A percentile compares a stretch with the other conserved stretches of the same genome.
These are phyloP conservation scores for Furcula furcula DNA, from an alignment of 2,888 invertebrate genomes.

Conservation along the genomic window DNA sequence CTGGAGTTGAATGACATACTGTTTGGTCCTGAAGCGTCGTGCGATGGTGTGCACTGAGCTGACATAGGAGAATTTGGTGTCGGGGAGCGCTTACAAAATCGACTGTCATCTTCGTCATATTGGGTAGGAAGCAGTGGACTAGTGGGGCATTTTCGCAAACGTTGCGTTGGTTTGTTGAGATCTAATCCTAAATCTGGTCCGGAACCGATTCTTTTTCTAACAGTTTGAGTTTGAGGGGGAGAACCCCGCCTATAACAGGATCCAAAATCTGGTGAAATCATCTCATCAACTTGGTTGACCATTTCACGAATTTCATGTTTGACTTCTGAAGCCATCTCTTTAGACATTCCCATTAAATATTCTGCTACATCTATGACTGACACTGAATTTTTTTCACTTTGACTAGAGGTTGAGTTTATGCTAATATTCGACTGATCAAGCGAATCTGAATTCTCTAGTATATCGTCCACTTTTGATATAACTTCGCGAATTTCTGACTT, in stretches of 20 bases:
- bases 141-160: constrained; percentile 69
- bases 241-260: constrained; percentile 65
- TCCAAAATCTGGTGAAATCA: constrained; percentile 79
- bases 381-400: constrained; percentile 85
- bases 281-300: constrained; percentile 87
- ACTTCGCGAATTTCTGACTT: constrained; percentile 91
- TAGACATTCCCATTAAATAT: constrained; percentile 89
- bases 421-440: constrained; percentile 78
- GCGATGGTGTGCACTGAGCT: constrained; percentile 66
- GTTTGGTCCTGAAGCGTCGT: constrained; percentile 68
- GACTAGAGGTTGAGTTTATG: constrained; percentile 81
- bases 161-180: constrained; percentile 48
- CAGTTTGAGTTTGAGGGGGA: constrained; percentile 68
- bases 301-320: constrained; percentile 89
- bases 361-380: constrained; percentile 89
- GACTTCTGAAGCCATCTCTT: constrained; percentile 90
- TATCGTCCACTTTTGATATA: constrained; percentile 90
- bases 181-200: constrained; percentile 72
- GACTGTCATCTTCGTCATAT: constrained; percentile 60
- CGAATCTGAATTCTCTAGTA: constrained; percentile 85
- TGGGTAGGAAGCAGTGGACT: constrained; percentile 66
- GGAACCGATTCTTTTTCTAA: constrained; percentile 63
- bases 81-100: constrained; percentile 54
- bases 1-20: constrained; percentile 78
- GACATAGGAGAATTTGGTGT: constrained; percentile 65